These are phyloP conservation scores for Drosophila algonquin DNA, from an alignment of 2,888 invertebrate genomes.

Conservation along the genomic window DNA sequence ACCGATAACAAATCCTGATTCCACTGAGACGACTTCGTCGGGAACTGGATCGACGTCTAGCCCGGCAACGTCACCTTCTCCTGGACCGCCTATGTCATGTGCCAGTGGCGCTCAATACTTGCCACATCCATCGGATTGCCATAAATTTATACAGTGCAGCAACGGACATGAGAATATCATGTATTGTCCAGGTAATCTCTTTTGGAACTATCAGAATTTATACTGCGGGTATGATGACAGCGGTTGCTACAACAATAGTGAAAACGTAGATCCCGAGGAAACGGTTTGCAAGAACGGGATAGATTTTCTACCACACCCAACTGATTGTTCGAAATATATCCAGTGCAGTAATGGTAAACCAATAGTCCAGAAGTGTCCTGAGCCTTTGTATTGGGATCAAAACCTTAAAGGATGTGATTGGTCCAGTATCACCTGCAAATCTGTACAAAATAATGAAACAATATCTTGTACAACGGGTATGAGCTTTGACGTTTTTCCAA, in stretches of 20 bases:
- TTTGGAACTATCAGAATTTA: slow-evolving; percentile 28
- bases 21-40: too few species aligned
- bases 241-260: slow-evolving; percentile 9
- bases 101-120: slow-evolving; percentile 16
- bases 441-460: neutral
- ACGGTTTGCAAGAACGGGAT: slow-evolving; percentile 33
- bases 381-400: slow-evolving; percentile 48
- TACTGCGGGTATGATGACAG: neutral
- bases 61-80: slow-evolving; percentile 5
- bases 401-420: slow-evolving; percentile 48
- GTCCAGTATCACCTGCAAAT: slow-evolving; percentile 27
- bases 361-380: slow-evolving; percentile 40
- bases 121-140: slow-evolving; percentile 31
- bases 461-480: slow-evolving; percentile 10
- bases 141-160: slow-evolving; percentile 32
- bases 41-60: slow-evolving; percentile 3
- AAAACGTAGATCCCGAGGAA: neutral
- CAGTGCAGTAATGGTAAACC: slow-evolving; percentile 48
- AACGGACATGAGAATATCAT: slow-evolving; percentile 8
- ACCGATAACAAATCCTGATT: too few species aligned
- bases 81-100: slow-evolving; percentile 16
- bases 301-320: slow-evolving; percentile 34
- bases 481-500: slow-evolving; percentile 7
- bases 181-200: slow-evolving; percentile 12
- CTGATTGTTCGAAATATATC: slow-evolving; percentile 47